Evolutionary conservation across 2,113 vertebrate genomes (phyloP).

Genomic region (Gallinago jamesoni): DNA sequence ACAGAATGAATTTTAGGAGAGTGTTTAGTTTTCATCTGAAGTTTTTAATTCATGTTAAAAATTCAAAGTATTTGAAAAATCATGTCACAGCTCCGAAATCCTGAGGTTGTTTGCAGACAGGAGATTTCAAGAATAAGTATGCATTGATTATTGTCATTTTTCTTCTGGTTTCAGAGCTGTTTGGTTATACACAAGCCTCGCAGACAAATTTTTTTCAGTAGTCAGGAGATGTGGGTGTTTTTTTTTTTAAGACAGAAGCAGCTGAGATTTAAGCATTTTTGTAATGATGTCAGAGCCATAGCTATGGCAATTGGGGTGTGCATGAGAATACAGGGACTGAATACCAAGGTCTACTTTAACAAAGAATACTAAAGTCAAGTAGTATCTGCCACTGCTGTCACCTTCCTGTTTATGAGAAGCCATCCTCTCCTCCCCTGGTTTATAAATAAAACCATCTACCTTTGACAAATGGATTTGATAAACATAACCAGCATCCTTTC

Average conservation of each 20-base stretch:
- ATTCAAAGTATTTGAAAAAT: neutral
- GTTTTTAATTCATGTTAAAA: neutral
- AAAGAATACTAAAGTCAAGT: neutral
- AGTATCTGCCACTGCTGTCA: neutral
- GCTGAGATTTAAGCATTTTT: neutral
- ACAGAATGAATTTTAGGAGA: neutral
- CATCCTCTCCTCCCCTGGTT: neutral
- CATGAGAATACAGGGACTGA: neutral
- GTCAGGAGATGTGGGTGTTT: neutral
- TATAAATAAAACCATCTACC: neutral
- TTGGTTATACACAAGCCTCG: neutral
- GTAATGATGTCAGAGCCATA: neutral
- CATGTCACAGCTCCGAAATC: neutral
- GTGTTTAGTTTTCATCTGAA: neutral
- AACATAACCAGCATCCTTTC: neutral
- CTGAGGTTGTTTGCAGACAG: neutral
- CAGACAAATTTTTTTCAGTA: neutral
- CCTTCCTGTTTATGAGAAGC: neutral
- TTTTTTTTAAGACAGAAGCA: neutral
- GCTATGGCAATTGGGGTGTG: accelerated
- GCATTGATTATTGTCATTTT: neutral
- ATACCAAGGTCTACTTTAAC: neutral
- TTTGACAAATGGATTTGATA: neutral
- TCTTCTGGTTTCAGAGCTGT: neutral
- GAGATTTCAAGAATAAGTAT: neutral